Evolutionary conservation across 2,797 vertebrate genomes (phyloP).

Genomic region (Mormyrus hasselquistii): DNA sequence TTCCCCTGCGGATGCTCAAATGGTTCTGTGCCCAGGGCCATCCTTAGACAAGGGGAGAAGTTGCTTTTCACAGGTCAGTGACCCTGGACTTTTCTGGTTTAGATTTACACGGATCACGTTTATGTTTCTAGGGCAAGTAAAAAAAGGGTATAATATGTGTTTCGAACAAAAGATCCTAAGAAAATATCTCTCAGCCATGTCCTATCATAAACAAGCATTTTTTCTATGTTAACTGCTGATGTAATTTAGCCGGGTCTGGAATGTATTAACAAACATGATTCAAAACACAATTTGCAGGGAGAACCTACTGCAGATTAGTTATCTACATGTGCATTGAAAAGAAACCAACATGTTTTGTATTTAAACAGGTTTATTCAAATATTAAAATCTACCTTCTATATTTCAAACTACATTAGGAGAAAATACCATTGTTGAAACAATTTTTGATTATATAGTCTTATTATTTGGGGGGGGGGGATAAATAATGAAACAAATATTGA

Average conservation of each 20-base stretch:
- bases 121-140: conserved; percentile 19
- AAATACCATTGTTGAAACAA: not conserved
- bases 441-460: not conserved
- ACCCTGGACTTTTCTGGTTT: conserved; percentile 51
- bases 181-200: not conserved
- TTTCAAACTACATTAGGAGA: not conserved
- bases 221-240: not conserved
- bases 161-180: not conserved
- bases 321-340: not conserved
- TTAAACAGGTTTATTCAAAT: not conserved
- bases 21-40: not conserved
- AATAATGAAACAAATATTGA: not conserved
- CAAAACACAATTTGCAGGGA: not conserved
- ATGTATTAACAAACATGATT: not conserved
- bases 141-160: not conserved
- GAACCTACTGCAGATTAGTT: not conserved
- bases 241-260: not conserved
- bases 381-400: not conserved
- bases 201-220: not conserved
- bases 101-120: conserved; percentile 53
- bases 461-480: not conserved
- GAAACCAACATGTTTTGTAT: not conserved
- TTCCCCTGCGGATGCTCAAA: not conserved
- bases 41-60: conserved; percentile 45
- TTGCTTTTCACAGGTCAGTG: conserved; percentile 43